These are phyloP conservation scores for Parascotia fuliginaria DNA, from an alignment of 2,888 invertebrate species.

Conservation along the genomic window DNA sequence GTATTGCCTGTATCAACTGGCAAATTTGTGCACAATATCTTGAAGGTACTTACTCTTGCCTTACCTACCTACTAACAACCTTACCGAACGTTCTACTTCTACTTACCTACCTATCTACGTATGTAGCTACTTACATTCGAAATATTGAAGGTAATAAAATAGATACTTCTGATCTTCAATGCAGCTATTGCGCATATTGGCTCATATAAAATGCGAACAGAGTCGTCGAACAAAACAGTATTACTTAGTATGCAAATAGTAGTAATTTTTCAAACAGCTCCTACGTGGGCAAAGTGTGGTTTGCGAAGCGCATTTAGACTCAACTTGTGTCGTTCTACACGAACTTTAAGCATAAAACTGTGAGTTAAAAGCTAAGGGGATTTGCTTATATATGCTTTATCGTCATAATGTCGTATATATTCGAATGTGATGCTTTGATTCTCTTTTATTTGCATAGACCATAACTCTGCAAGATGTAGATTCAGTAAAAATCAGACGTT, in stretches of 20 bases:
- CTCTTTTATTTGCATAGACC: no score
- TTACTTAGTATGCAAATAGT: constrained; percentile 46
- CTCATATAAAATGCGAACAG: constrained; percentile 4
- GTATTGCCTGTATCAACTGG: no score
- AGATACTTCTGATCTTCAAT: no score
- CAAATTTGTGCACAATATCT: no score
- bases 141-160: no score
- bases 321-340: constrained; percentile 50
- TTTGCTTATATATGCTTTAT: constrained; percentile 31
- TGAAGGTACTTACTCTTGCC: no score
- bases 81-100: no score
- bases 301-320: constrained; percentile 24
- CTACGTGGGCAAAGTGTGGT: constrained; percentile 39
- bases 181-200: background rate
- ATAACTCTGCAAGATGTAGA: no score
- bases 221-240: constrained; percentile 8
- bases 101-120: no score
- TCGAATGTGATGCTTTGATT: constrained; percentile 1
- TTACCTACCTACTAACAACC: no score
- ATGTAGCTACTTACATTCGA: no score
- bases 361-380: constrained; percentile 43
- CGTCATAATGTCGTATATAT: constrained; percentile 3
- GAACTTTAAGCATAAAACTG: constrained; percentile 58
- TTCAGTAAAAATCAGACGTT: no score
- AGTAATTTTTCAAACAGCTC: constrained; percentile 39